Base-by-base conservation (phyloP, 2,888 invertebrate species). In the Polydrusus pterygomalis region DNA sequence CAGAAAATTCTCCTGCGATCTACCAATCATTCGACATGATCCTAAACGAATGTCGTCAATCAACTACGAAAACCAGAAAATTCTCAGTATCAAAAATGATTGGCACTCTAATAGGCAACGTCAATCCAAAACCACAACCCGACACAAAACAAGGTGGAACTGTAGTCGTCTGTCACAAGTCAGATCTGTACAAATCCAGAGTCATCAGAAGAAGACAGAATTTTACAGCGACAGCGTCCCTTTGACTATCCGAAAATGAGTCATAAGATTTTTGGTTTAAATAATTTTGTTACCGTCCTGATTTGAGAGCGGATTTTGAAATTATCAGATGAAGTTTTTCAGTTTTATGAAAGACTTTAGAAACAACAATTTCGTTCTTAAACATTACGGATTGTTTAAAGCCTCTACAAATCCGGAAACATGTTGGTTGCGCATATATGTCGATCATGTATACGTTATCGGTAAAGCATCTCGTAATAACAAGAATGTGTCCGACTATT, bases 31-130 rank as follows among this genome's bases (percentile, higher is more conserved):
- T 95, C 82, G 94, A 94, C 85, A 88, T 90, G 58, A 87, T 94
- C 30, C 89, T 94, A 38, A 90, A 91, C 76, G 93, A 94, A 84
- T 92, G 93, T 75, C 90, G 92, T 77, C 86, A 85, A 74, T 75
- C 67, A 0, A 83, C 85, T 45, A 84, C 91, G 82, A 91, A 93
- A 81, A 90, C 92, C 80, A 88, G 93, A 80, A 94, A 94, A 86
- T 94, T 94, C 87, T 93, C 93, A 73, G 93, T 94, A 49, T 93
- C 93, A 38, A 94, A 94, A 87, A 94, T 95, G 94, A 91, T 95
- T 77, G 94, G 93, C 72, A 93, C 93, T 9, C 87, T 94, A 77
- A 93, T 93, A 85, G 93, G 93, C 45, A 88, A 87, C 80, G 81
- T 82, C 30, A 87, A 86, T 74, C 86, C 86, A 54, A 88, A 87